phyloP scores from a whole-genome alignment of 2,113 vertebrate species.

The Epinephelus moara region DNA sequence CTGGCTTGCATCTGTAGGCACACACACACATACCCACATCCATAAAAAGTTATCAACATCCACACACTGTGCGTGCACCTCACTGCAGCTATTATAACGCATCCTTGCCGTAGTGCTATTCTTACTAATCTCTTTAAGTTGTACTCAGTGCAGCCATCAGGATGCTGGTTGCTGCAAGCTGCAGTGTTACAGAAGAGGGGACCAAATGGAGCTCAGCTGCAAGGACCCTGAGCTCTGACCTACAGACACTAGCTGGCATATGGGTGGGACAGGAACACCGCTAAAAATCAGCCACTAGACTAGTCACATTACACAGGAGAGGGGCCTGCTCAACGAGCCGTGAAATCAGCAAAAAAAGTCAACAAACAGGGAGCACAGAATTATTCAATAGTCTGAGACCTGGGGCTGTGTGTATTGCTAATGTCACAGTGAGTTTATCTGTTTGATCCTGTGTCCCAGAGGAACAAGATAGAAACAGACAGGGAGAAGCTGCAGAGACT shows the following conservation, averaged over 20 bases:
- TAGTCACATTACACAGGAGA: constrained; percentile 69
- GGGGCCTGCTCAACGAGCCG: constrained; percentile 60
- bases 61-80: constrained; percentile 11
- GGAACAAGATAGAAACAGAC: constrained; percentile 30
- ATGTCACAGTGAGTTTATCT: constrained; percentile 58
- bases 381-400: constrained; percentile 63
- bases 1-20: constrained; percentile 89
- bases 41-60: constrained; percentile 46
- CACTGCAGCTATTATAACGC: constrained; percentile 35
- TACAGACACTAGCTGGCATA: constrained; percentile 41
- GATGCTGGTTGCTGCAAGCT: neutral
- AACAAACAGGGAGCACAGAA: constrained; percentile 65
- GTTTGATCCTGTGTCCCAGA: constrained; percentile 47
- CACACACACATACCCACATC: constrained; percentile 40
- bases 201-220: constrained; percentile 41
- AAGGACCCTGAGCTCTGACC: constrained; percentile 53
- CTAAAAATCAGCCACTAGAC: constrained; percentile 62
- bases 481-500: neutral
- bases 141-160: constrained; percentile 5
- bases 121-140: constrained; percentile 39
- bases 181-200: neutral
- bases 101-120: constrained; percentile 22
- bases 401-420: constrained; percentile 53
- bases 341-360: constrained; percentile 70
- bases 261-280: constrained; percentile 40